Evolutionary conservation across 2,797 vertebrate species (phyloP).

Genomic region (Cygnus olor): DNA sequence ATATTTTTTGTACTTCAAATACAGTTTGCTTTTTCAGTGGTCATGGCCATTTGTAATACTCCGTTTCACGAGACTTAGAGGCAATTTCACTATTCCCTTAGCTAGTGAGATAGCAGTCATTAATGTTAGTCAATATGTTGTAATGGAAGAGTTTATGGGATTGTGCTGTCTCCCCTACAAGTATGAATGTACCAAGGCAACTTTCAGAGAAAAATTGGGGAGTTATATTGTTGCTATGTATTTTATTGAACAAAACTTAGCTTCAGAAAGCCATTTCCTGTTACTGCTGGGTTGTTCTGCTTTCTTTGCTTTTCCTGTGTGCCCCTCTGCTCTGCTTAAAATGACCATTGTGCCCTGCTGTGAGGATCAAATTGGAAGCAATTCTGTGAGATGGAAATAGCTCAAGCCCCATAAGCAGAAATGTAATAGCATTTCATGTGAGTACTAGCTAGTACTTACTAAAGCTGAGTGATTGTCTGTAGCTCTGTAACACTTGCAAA

Average conservation of each 20-base stretch:
- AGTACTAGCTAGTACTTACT: background rate
- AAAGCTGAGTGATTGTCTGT: background rate
- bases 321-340: background rate
- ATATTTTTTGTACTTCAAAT: background rate
- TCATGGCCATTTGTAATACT: background rate
- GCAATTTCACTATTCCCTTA: background rate
- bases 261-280: background rate
- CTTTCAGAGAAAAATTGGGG: background rate
- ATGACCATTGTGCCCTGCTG: background rate
- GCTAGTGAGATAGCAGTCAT: background rate
- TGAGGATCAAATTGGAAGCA: constrained; percentile 55
- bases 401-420: background rate
- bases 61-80: background rate
- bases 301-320: background rate
- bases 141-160: background rate
- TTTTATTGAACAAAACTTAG: background rate
- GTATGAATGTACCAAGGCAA: background rate
- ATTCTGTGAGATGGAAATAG: background rate
- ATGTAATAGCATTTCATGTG: background rate
- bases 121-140: background rate
- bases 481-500: background rate
- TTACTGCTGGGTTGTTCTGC: constrained; percentile 13
- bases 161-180: background rate
- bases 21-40: background rate
- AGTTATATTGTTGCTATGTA: background rate